Base-by-base conservation (phyloP, 2,888 invertebrate species). In the Argynnis bischoffii region DNA sequence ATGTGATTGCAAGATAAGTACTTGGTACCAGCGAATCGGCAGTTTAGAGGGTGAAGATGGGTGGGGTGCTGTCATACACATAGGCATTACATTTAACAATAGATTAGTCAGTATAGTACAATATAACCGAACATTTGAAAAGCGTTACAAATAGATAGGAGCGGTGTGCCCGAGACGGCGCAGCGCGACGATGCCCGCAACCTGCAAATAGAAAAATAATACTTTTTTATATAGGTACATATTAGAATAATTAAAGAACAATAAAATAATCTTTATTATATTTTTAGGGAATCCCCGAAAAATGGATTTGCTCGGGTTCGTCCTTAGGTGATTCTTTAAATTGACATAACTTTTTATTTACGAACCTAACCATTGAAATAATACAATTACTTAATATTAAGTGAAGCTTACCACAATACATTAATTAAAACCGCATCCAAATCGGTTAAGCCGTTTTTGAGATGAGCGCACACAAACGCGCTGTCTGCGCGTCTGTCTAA, bases 101-200 rank as follows among this genome's bases (percentile, higher is more conserved):
- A 57, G 67, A 73, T 75, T 75, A 74, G 75, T 75, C 74, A 75
- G 73, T 77, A 75, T 69, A 76, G 70, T 77, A 78, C 76, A 75
- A 75, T 57, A 72, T 73, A 79, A 79, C 76, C 71, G 75, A 79
- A 76, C 72, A 76, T 74, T 76, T 76, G 70, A 76, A 76, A 77
- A 77, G 77, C 78, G 72, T 75, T 76, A 74, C 74, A 75, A 72
- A 75, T 72, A 73, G 73, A 74, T 69, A 73, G 72, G 74, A 71
- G 74, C 74, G 74, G 73, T 74, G 73, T 71, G 79, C 75, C 79
- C 79, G 72, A 74, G 76, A 71, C 75, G 72, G 76, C 77, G 76
- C 67, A 69, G 74, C 73, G 76, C 75, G 74, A 75, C 72, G 73
- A 70, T 74, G 74, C 74, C 73, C 74, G 76, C 75, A 78, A 83